Base-by-base conservation (phyloP, 1,140 invertebrate genomes). In the Pantala flavescens region DNA sequence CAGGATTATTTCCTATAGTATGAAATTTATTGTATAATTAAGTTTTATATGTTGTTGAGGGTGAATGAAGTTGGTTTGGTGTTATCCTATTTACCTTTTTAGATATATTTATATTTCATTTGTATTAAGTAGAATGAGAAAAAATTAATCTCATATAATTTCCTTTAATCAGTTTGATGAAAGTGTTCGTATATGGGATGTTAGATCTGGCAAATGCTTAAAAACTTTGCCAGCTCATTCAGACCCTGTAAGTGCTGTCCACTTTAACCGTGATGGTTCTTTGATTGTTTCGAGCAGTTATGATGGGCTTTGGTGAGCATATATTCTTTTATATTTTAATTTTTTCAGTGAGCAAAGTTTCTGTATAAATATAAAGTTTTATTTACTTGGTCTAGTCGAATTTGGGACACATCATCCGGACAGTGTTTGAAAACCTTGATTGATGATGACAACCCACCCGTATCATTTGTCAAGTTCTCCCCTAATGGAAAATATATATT, bases 401-500 rank as follows among this genome's bases (percentile, higher is more conserved):
- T 99, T 81, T 99, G 98, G 98, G 98, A 99, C 82, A 99, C 98
- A 76, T 94, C 96, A 28, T 98, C 96, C 43, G 98, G 98, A 2
- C 98, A 99, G 83, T 99, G 98, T 85, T 86, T 99, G 77, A 99
- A 99, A 86, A 99, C 98, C 1, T 84, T 98, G 19, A 92, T 94
- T 76, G 93, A 94, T 85, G 95, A 98, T 82, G 89, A 90, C 77
- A 99, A 99, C 86, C 97, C 97, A 16, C 98, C 98, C 16, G 98
- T 99, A 23, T 99, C 98, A 11, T 99, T 99, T 88, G 98, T 99
- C 0, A 99, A 99, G 83, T 99, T 99, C 85, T 99, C 98, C 70
- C 98, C 98, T 0, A 99, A 99, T 84, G 98, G 98, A 77, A 99
- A 99, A 85, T 99, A 99, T 80, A 99, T 99, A 76, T 84, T 99